These are phyloP conservation scores for Cistogaster globosa DNA, from an alignment of 2,888 invertebrate genomes.

Conservation along the genomic window DNA sequence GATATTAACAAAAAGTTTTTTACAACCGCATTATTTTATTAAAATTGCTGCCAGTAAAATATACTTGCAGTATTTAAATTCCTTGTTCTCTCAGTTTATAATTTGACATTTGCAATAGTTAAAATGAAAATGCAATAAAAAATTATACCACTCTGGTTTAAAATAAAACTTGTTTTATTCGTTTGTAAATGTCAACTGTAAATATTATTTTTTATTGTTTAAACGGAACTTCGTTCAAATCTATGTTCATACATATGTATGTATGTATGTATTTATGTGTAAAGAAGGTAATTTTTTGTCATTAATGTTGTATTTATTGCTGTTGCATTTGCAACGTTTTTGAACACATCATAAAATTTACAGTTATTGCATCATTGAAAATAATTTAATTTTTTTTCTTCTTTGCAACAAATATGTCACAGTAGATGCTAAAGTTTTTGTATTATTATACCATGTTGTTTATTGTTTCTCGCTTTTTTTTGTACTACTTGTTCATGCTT, in stretches of 20 bases:
- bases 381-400: slow-evolving; percentile 11
- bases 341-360: slow-evolving; percentile 65
- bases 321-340: slow-evolving; percentile 53
- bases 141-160: not conserved
- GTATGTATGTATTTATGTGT: not conserved
- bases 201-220: too few relatives aligned
- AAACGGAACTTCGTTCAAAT: not conserved
- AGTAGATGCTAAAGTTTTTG: slow-evolving; percentile 23
- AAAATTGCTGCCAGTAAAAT: slow-evolving; percentile 1
- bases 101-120: slow-evolving; percentile 17
- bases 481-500: slow-evolving; percentile 15
- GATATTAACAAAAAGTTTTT: too few relatives aligned
- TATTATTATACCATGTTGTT: slow-evolving; percentile 25
- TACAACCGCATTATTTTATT: slow-evolving; percentile 50
- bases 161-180: slow-evolving; percentile 1
- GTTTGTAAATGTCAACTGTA: slow-evolving; percentile 16
- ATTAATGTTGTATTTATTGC: slow-evolving; percentile 12
- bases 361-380: slow-evolving; percentile 58
- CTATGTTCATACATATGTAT: not conserved
- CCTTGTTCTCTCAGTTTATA: slow-evolving; percentile 7
- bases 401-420: slow-evolving; percentile 23
- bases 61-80: not conserved
- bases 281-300: not conserved
- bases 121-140: slow-evolving; percentile 5
- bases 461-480: slow-evolving; percentile 30